Percentiles rank a stretch among this genome's conserved stretches.
phyloP scores from a whole-genome alignment of 2,888 invertebrate genomes.

The Agrotis clavis region DNA sequence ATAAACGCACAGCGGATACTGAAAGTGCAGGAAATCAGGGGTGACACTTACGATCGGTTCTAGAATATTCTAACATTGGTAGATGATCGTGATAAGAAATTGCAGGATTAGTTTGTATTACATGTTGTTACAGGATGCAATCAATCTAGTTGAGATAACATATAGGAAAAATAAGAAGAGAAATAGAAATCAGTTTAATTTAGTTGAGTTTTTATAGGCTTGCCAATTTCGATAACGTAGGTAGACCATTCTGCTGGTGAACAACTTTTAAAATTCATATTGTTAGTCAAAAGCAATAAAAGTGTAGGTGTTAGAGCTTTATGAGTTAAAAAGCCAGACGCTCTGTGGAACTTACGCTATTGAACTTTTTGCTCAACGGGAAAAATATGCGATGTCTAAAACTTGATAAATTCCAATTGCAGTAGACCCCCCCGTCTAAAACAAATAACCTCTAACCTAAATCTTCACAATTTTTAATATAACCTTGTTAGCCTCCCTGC shows the following conservation, averaged over 20 bases:
- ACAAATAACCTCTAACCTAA: not conserved
- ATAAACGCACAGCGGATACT: slow-evolving; percentile 80
- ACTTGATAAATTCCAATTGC: not conserved
- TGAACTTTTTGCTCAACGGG: no score
- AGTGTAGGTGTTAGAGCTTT: no score
- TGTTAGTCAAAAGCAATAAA: not conserved
- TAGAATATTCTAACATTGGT: slow-evolving; percentile 10
- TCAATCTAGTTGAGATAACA: not conserved
- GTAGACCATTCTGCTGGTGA: not conserved
- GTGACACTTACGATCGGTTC: slow-evolving; percentile 58
- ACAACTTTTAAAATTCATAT: not conserved
- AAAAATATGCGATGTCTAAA: not conserved
- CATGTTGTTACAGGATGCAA: slow-evolving; percentile 21
- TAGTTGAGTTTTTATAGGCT: not conserved
- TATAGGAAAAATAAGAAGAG: not conserved
- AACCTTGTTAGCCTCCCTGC: slow-evolving; percentile 31
- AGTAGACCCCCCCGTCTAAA: not conserved
- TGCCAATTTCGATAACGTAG: not conserved
- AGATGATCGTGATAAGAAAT: slow-evolving; percentile 4
- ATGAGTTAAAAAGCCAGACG: no score
- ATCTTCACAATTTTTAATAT: slow-evolving; percentile 35
- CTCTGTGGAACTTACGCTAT: no score
- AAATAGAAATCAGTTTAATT: not conserved
- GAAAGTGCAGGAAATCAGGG: slow-evolving; percentile 79
- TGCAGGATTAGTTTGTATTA: slow-evolving; percentile 9